Base-by-base conservation (phyloP, 2,113 vertebrate genomes). In the Delphinapterus leucas region DNA sequence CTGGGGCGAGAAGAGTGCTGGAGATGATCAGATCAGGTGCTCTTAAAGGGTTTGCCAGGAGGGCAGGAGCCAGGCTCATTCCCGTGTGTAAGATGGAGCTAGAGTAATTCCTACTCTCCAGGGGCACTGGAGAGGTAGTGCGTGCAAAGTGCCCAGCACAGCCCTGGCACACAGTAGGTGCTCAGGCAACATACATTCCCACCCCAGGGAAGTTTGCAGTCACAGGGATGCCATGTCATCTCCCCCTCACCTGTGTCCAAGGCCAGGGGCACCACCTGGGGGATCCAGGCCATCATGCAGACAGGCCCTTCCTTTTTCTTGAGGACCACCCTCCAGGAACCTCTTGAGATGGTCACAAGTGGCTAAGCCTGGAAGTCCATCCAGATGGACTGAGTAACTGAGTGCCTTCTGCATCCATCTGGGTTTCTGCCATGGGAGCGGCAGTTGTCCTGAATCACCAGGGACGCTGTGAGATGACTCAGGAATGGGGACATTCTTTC, bases 111-210 rank as follows among this genome's bases (percentile, higher is more conserved):
- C 47, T 77, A 3, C 28, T 36, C 44, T 6, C 17, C 1, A 13
- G 58, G 49, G 68, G 7, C 49, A 25, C 31, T 2, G 31, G 23
- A 4, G 70, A 73, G 36, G 25, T 15, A 3, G 6, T 18, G 49
- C 10, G 2, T 2, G 5, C 0, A 0, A 17, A 65, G 67, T 20
- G 28, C 58, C 65, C 41, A 5, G 13, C 10, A 0, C 10, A n/a
- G 67, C 60, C 33, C 79, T 0, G 5, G 31, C 36, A 4, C 79
- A 14, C 68, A 63, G 28, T 2, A 11, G n/a, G 9, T 41, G 20
- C 68, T 31, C 44, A 6, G 20, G 60, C 33, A 61, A 13, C 3
- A 2, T 20, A 7, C 11, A 0, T 21, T 63, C 17, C 65, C 71
- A 41, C 9, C 74, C 36, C 73, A 5, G 36, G 60, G 74, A 26